Evolutionary conservation across 2,113 vertebrate species (phyloP).

Genomic region (Noturus placidus): DNA sequence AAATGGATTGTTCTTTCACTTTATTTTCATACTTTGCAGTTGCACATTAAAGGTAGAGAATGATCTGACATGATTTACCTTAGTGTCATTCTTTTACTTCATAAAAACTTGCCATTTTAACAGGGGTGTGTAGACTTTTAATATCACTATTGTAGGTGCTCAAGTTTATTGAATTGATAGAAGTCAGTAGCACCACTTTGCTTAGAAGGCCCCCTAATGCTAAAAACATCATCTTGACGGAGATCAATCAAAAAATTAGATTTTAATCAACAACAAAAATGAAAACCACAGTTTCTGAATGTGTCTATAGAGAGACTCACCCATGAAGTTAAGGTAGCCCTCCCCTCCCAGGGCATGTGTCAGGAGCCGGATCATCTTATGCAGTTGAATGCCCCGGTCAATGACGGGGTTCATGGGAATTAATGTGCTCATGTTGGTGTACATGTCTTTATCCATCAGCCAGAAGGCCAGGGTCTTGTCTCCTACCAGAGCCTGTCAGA

Average conservation of each 20-base stretch:
- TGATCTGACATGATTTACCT: too few relatives aligned
- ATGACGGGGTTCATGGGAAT: slow-evolving; percentile 84
- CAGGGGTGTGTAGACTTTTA: too few relatives aligned
- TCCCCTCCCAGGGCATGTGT: slow-evolving; percentile 91
- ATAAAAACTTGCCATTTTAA: too few relatives aligned
- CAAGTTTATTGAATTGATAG: not conserved
- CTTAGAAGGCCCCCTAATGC: not conserved
- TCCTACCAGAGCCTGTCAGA: slow-evolving; percentile 87
- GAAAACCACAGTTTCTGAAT: not conserved
- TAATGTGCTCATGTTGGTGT: slow-evolving; percentile 89
- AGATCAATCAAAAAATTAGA: not conserved
- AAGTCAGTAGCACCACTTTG: not conserved
- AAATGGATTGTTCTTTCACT: too few relatives aligned
- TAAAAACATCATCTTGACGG: not conserved
- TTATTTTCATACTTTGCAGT: too few relatives aligned
- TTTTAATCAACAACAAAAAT: not conserved
- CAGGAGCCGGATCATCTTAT: slow-evolving; percentile 98
- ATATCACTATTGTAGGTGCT: not conserved
- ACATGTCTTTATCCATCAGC: slow-evolving; percentile 99
- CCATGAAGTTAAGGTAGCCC: slow-evolving; percentile 98
- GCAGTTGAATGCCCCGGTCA: slow-evolving; percentile 95
- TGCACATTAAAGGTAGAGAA: too few relatives aligned
- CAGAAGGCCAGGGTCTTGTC: slow-evolving; percentile 96
- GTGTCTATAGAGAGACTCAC: slow-evolving; percentile 72
- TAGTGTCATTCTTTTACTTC: too few relatives aligned